A percentile compares a stretch with the other conserved stretches of the same genome.
Conservation (phyloP, 2,113 vertebrate genomes). For the Neolamprologus falcicula region DNA sequence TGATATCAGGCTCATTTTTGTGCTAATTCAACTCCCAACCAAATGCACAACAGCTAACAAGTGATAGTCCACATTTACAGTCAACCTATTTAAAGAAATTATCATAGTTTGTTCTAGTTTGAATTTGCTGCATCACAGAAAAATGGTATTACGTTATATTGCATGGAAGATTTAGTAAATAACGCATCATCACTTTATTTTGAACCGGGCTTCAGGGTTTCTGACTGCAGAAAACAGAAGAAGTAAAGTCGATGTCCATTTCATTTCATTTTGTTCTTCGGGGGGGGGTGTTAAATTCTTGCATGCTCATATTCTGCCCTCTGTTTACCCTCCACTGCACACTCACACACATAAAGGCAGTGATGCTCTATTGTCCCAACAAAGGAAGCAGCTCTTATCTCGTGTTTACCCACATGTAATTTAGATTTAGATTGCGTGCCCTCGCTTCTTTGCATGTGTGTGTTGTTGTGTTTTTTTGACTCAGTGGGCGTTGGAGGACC, state of each 20-base stretch:
- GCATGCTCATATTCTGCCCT: neutral
- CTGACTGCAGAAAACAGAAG: neutral
- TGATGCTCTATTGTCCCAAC: neutral
- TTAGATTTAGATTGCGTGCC: neutral
- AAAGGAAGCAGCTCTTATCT: neutral
- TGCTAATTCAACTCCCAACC: neutral
- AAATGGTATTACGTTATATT: neutral
- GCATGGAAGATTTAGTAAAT: neutral
- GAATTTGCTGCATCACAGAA: neutral
- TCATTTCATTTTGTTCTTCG: neutral
- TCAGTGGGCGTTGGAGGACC: slow-evolving; percentile 15
- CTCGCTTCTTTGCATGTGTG: neutral
- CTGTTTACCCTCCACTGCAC: neutral
- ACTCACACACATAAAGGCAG: neutral
- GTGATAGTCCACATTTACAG: neutral
- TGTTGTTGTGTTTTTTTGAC: neutral
- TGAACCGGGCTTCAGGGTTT: rapidly evolving
- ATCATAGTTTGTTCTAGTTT: neutral
- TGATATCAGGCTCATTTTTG: neutral
- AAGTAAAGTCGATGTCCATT: neutral
- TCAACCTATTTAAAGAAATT: neutral
- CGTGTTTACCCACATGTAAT: neutral
- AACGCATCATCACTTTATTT: neutral
- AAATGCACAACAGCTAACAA: neutral
- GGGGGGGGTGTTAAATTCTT: neutral